Base-by-base conservation (phyloP, 2,888 invertebrate species). In the Cheilosia urbana region DNA sequence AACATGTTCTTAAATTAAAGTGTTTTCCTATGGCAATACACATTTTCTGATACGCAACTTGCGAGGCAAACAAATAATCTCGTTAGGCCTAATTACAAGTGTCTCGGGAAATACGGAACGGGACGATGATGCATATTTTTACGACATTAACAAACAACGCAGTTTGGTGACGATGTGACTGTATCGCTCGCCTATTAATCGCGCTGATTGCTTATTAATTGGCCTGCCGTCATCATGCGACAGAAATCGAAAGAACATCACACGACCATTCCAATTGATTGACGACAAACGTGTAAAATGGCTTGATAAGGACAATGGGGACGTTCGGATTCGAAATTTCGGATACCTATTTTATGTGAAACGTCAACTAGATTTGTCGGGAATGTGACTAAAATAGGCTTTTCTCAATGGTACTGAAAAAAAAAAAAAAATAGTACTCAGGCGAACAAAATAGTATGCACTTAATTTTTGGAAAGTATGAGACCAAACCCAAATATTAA, bases 221-320 rank as follows among this genome's bases (percentile, higher is more conserved):
- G 72, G 7, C 30, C 42, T 57, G 69, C 45, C 69, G 57, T 69
- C 57, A 69, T 34, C 51, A 65, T 17, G 7, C 15, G 58, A 7
- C 37, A 9, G 47, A 27, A 62, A 51, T 62, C 15, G 34, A 51
- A 37, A 30, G 51, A 30, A 62, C 60, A 72, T 37, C 60, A 51
- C 37, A 72, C 72, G 69, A 40, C 24, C 24, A 69, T 47, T n/a
- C 15, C 49, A 60, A 60, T 72, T 72, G 60, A 72, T 72, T 72
- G 30, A 72, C 62, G 60, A 49, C 60, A 24, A n/a, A n/a, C 24
- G 62, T 62, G 60, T 72, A 42, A 53, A 40, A 27, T 60, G 51
- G 5, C 40, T 49, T 24, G 49, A 60, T 71, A 71, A 37, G 19
- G 37, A 15, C 42, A 13, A n/a, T n/a, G n/a, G n/a, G n/a, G n/a